Evolutionary conservation across 1,140 invertebrate species (phyloP).

Genomic region (Pemphigus obesinymphae): DNA sequence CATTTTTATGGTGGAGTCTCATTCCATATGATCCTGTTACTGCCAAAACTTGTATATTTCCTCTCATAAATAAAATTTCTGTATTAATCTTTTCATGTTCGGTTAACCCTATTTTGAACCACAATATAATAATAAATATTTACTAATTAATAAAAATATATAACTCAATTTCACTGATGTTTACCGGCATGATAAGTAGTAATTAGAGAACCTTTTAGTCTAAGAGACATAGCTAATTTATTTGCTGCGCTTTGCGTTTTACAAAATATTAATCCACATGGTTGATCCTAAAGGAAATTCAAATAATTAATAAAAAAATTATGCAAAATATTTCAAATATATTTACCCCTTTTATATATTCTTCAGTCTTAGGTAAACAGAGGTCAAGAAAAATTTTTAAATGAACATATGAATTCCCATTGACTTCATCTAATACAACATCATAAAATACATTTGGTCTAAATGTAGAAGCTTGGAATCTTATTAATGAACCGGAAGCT

Average conservation of each 20-base stretch:
- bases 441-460: constrained; percentile 67
- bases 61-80: constrained; percentile 66
- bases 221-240: constrained; percentile 58
- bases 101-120: constrained; percentile 53
- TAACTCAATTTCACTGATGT: constrained; percentile 42
- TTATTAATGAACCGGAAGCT: constrained; percentile 51
- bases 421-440: constrained; percentile 70
- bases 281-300: constrained; percentile 47
- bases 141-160: not conserved
- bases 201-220: constrained; percentile 55
- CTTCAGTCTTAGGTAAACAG: constrained; percentile 52
- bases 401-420: constrained; percentile 72
- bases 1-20: constrained; percentile 69
- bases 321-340: not conserved
- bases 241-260: constrained; percentile 62
- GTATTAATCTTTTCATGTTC: constrained; percentile 53
- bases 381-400: constrained; percentile 64
- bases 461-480: constrained; percentile 60
- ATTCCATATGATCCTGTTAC: constrained; percentile 70
- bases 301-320: too few relatives aligned
- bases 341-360: constrained; percentile 5
- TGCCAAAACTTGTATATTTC: constrained; percentile 58
- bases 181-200: constrained; percentile 63
- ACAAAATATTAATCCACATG: constrained; percentile 66
- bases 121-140: not conserved